A percentile compares a stretch with the other conserved stretches of the same genome.
These are phyloP conservation scores for Dasypus novemcinctus DNA, from an alignment of 2,113 vertebrate species.

Conservation along the genomic window DNA sequence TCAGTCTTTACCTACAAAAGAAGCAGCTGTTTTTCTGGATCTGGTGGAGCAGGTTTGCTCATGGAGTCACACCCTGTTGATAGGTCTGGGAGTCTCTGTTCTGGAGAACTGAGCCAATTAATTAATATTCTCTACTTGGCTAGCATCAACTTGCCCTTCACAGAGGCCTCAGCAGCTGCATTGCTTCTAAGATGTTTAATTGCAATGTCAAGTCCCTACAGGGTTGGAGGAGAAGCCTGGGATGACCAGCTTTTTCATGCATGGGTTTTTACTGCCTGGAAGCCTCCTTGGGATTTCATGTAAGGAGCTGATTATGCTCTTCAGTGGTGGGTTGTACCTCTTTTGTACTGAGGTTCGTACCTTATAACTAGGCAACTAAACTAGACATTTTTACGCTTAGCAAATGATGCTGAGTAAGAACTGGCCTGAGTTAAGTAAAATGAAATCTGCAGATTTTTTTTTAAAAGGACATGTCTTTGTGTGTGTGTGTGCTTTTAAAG, in stretches of 20 bases:
- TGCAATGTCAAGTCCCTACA: not conserved
- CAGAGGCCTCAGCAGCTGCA: not conserved
- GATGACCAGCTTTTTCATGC: not conserved
- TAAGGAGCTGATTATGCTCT: not conserved
- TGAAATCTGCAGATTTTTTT: not conserved
- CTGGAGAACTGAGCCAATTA: conserved; percentile 38
- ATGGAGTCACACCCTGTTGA: not conserved
- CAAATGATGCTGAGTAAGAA: not conserved
- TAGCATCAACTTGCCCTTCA: conserved; percentile 46
- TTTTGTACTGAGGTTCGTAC: not conserved
- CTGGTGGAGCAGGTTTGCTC: conserved; percentile 57
- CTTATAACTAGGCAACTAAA: not conserved
- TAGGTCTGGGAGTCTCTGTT: not conserved
- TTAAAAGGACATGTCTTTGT: no score
- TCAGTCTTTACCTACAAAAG: conserved; percentile 23
- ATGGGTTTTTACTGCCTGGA: not conserved
- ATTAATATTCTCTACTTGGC: conserved; percentile 5
- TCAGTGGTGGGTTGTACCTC: not conserved
- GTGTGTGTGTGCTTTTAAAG: no score
- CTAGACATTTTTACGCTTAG: not conserved
- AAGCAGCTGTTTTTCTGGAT: conserved; percentile 7
- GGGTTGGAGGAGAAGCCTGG: not conserved
- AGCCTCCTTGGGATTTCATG: not conserved
- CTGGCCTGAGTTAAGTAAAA: not conserved
- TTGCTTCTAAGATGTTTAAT: not conserved